Conservation (phyloP, 92 coral and sea anemone genomes). For the Nematostella vectensis region DNA sequence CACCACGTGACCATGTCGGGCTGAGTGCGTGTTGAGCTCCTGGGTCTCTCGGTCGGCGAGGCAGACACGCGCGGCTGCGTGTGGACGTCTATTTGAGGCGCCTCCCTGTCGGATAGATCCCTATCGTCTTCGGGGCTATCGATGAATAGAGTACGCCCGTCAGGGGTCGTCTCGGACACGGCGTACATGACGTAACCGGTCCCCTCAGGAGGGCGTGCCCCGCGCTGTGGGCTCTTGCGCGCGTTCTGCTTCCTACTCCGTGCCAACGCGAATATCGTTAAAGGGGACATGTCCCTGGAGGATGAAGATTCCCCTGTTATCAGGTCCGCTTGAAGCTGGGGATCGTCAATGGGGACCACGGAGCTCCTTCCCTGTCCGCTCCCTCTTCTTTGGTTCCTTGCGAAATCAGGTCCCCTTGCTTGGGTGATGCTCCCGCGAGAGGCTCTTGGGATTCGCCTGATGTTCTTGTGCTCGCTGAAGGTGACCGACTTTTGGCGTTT, state of each 20-base stretch:
- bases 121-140: background rate
- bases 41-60: conserved; percentile 15
- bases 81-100: background rate
- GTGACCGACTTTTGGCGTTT: conserved; percentile 16
- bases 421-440: background rate
- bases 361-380: conserved; percentile 6
- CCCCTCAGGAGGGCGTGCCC: background rate
- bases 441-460: no score
- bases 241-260: conserved; percentile 49
- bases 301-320: conserved; percentile 17
- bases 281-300: conserved; percentile 42
- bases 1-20: conserved; percentile 63
- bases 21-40: conserved; percentile 27
- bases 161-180: background rate
- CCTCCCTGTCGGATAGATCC: background rate
- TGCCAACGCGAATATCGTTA: conserved; percentile 78
- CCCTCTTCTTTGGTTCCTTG: conserved; percentile 24
- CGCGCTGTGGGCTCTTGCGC: conserved; percentile 8
- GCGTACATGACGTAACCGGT: conserved; percentile 10
- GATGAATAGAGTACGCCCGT: background rate
- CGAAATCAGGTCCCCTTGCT: conserved; percentile 16
- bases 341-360: conserved; percentile 24
- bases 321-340: conserved; percentile 31
- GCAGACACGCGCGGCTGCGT: conserved; percentile 7
- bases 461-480: conserved; percentile 1